A percentile compares a stretch with the other conserved stretches of the same genome.
phyloP scores from a whole-genome alignment of 2,888 invertebrate species.

The Ormyrus thymus region DNA sequence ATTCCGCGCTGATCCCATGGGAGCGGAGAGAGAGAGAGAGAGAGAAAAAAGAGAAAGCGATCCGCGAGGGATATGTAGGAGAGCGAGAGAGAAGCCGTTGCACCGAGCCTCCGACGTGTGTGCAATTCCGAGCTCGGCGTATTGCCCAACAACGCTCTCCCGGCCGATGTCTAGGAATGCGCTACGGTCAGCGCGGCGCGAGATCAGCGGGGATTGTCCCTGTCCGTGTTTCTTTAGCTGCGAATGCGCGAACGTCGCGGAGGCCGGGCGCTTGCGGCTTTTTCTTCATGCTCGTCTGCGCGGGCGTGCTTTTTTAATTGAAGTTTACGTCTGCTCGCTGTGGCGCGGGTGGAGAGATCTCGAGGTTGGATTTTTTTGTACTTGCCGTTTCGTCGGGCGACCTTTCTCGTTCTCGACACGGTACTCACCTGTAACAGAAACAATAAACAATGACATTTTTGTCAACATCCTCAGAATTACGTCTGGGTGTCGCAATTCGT shows the following conservation, averaged over 20 bases:
- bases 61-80: background rate
- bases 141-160: constrained; percentile 28
- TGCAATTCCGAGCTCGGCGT: background rate
- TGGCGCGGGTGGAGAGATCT: background rate
- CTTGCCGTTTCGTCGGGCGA: background rate
- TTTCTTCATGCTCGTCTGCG: background rate
- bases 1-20: too few species aligned
- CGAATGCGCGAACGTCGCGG: too few species aligned
- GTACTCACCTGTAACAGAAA: constrained; percentile 32
- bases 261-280: background rate
- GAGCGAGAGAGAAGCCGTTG: constrained; percentile 9
- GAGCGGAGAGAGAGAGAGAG: background rate
- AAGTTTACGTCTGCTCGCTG: background rate
- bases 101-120: background rate
- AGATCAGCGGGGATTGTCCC: too few species aligned
- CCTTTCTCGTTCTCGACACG: background rate
- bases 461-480: too few species aligned
- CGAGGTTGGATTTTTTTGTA: background rate
- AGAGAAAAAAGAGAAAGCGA: constrained; percentile 41
- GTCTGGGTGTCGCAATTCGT: too few species aligned
- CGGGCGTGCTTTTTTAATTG: background rate
- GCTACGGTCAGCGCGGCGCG: background rate
- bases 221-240: too few species aligned
- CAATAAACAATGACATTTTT: background rate
- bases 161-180: constrained; percentile 42